A percentile compares a stretch with the other conserved stretches of the same genome.
Conservation (phyloP, 2,888 invertebrate genomes). For the Orthosia cruda region DNA sequence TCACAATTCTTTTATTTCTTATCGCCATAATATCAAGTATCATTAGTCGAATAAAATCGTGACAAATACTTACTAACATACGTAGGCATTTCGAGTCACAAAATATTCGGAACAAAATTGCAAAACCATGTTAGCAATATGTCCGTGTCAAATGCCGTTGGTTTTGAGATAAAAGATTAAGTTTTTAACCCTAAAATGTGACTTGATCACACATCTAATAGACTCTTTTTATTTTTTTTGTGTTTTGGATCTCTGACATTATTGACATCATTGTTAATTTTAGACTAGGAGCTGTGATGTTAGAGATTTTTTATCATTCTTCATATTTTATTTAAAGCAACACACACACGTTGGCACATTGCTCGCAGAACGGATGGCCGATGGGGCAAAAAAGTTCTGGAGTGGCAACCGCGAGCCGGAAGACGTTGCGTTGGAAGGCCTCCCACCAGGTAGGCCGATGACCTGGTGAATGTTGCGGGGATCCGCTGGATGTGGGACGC, state of each 20-base stretch:
- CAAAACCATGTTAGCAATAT: conserved; percentile 82
- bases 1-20: background rate
- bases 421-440: too few relatives aligned
- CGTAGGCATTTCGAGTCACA: conserved; percentile 58
- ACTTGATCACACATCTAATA: conserved; percentile 55
- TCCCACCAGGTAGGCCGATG: too few relatives aligned
- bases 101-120: conserved; percentile 76
- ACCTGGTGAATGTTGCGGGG: too few relatives aligned
- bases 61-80: conserved; percentile 49
- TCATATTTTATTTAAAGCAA: background rate
- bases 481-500: too few relatives aligned
- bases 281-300: conserved; percentile 40
- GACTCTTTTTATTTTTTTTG: conserved; percentile 45
- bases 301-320: background rate
- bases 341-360: too few relatives aligned
- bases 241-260: conserved; percentile 50
- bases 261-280: conserved; percentile 51
- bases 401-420: too few relatives aligned
- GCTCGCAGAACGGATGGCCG: too few relatives aligned
- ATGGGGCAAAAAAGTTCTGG: too few relatives aligned
- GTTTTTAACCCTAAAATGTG: conserved; percentile 68
- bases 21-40: conserved; percentile 26
- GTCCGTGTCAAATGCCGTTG: conserved; percentile 74
- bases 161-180: conserved; percentile 68
- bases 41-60: conserved; percentile 39